These are phyloP conservation scores for Psettodes erumei DNA, from an alignment of 2,113 vertebrate species.

Conservation along the genomic window DNA sequence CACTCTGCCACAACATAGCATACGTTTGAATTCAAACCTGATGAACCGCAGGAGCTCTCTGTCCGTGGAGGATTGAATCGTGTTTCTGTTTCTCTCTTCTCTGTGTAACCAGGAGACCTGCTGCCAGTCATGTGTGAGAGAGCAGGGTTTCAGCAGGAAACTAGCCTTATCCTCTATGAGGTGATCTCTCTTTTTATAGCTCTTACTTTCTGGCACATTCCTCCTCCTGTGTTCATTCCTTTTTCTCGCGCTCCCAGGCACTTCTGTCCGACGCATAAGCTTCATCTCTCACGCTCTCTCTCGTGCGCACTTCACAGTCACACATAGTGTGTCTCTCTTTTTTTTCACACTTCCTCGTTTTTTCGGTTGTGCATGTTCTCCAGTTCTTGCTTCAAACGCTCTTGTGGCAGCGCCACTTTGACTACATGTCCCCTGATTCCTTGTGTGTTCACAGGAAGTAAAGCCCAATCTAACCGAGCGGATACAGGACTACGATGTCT, in stretches of 20 bases:
- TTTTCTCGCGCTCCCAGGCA: not conserved
- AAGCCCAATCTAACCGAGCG: constrained; percentile 99
- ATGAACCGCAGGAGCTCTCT: not conserved
- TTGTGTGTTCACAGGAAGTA: constrained; percentile 91
- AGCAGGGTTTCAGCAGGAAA: constrained; percentile 99
- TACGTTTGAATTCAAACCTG: not conserved
- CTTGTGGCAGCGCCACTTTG: not conserved
- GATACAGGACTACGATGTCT: constrained; percentile 99
- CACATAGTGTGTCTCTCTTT: not conserved
- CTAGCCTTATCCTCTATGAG: constrained; percentile 99
- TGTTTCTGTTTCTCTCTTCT: constrained; percentile 24
- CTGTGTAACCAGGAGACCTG: constrained; percentile 90
- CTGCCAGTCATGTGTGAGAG: constrained; percentile 99
- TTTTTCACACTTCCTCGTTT: not conserved
- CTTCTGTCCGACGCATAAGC: constrained; percentile 5
- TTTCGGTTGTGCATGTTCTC: not conserved
- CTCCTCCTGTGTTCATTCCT: not conserved
- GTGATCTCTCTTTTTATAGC: constrained; percentile 67
- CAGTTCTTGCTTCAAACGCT: not conserved
- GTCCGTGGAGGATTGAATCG: not conserved
- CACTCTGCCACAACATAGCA: not conserved
- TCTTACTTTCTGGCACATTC: constrained; percentile 15
- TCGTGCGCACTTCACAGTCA: constrained; percentile 1
- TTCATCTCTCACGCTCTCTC: not conserved
- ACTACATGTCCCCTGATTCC: constrained; percentile 8